Evolutionary conservation across 2,797 vertebrate genomes (phyloP).

Genomic region (Characodon lateralis): DNA sequence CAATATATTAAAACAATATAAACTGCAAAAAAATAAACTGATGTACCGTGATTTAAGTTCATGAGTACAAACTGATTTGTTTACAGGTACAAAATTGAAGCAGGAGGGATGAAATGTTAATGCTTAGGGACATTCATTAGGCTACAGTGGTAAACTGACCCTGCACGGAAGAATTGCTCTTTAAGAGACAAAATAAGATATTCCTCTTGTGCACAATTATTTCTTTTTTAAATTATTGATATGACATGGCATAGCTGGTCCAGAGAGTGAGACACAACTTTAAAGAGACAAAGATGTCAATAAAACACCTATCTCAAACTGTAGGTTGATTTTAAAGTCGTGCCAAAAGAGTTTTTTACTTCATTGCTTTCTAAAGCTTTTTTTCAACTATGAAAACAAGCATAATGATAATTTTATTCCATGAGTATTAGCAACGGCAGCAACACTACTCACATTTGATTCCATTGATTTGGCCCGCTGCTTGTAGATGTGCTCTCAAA

Average conservation of each 20-base stretch:
- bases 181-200: not conserved
- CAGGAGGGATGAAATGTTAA: not conserved
- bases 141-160: not conserved
- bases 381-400: not conserved
- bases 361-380: not conserved
- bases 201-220: not conserved
- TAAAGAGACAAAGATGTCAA: not conserved
- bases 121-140: not conserved
- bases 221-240: not conserved
- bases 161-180: not conserved
- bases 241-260: not conserved
- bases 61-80: not conserved
- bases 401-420: not conserved
- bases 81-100: not conserved
- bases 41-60: not conserved
- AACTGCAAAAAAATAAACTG: not conserved
- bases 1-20: too few species aligned
- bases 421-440: not conserved
- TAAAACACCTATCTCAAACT: not conserved
- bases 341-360: not conserved
- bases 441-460: constrained; percentile 73
- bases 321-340: not conserved
- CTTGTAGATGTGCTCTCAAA: constrained; percentile 54
- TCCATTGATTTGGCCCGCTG: constrained; percentile 63
- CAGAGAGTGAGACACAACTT: not conserved